phyloP scores from a whole-genome alignment of 2,797 vertebrate species.

The Prionace glauca region DNA sequence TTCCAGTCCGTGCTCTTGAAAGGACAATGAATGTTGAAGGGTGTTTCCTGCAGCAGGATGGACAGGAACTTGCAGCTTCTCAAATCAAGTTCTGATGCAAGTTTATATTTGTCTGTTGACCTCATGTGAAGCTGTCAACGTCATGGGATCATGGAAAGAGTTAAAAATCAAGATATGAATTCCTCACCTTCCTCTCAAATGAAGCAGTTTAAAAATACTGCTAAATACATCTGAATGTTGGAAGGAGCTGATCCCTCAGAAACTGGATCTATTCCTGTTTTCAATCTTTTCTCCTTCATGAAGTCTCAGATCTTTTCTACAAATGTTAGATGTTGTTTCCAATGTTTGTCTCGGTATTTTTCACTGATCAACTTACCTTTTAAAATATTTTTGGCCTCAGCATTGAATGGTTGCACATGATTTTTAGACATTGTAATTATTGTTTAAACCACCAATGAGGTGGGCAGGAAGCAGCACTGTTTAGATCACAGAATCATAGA shows the following conservation, averaged over 20 bases:
- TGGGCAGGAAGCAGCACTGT: background rate
- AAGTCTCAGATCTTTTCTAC: background rate
- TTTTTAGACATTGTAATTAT: background rate
- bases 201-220: background rate
- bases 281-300: background rate
- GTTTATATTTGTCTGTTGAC: background rate
- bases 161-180: background rate
- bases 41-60: background rate
- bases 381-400: background rate
- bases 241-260: background rate
- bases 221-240: background rate
- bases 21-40: conserved; percentile 4
- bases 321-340: background rate
- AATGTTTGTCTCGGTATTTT: background rate
- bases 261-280: background rate
- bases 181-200: background rate
- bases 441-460: background rate
- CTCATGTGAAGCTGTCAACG: background rate
- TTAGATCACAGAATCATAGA: background rate
- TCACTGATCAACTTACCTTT: background rate
- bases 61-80: background rate
- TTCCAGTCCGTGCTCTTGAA: background rate
- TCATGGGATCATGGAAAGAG: background rate
- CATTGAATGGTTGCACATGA: background rate
- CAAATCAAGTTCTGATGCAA: background rate